Evolutionary conservation across 1,140 invertebrate genomes (phyloP), one percentile per base, ranked within the genome.

Genomic region (Zaprionus camerounensis): DNA sequence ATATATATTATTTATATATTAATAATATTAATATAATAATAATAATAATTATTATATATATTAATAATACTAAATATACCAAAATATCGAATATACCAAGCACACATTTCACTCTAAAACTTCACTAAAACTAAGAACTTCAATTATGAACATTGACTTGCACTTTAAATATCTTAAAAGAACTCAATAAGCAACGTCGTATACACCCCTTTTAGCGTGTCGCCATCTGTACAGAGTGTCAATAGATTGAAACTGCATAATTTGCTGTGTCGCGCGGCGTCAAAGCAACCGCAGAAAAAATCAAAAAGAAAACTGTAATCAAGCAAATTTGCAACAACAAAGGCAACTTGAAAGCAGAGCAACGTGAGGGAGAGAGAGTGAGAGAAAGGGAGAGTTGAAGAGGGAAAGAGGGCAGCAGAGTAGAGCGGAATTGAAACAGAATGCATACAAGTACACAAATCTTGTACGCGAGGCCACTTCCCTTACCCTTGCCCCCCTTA

Each of bases 271-370:
- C 20, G 63, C 34, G 12, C 17, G 28, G 7, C 41, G 34, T 49
- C 44, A 67, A 59, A 59, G 64, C 63, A 59, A 41, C 71, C 41
- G 20, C 62, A 49, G n/a, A 22, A 34, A 61, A 61, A 61, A 73
- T 68, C 44, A 61, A 68, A 68, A 68, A 46, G 9, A 55, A 73
- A 73, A 61, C 71, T 68, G 64, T 55, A 17, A 46, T 26, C 31
- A 20, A 51, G 34, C 26, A 53, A 61, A 68, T 55, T 61, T 38
- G 41, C 26, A 67, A 36, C 44, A 72, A 72, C 62, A 51, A 38
- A 57, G 41, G 51, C 20, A 65, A 26, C 20, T 44, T 58, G 62
- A 49, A 24, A 63, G 24, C 4, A 36, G 22, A 56, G 28, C 28
- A 31, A 31, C 11, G 63, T 5, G 28, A 41, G 22, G 55, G 13